A percentile compares a stretch with the other conserved stretches of the same genome.
Evolutionary conservation across 1,140 invertebrate species (phyloP).

Genomic region (Microplitis demolitor): DNA sequence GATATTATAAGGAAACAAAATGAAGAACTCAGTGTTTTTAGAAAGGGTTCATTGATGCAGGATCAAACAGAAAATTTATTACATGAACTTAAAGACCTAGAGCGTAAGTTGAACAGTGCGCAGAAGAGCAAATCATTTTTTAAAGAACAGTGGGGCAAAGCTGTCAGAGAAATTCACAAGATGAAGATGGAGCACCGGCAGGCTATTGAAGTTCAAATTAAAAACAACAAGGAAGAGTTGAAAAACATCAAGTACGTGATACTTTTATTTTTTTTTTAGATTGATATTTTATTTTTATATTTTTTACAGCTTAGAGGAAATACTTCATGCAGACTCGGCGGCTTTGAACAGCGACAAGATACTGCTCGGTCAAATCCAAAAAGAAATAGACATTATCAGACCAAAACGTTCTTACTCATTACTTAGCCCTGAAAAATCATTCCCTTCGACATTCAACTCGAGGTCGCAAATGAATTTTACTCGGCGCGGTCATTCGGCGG

Average conservation of each 20-base stretch:
- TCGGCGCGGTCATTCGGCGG: constrained; percentile 21
- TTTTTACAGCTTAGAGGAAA: constrained; percentile 47
- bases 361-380: constrained; percentile 46
- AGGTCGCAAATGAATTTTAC: constrained; percentile 32
- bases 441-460: constrained; percentile 28
- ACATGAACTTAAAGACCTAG: constrained; percentile 61
- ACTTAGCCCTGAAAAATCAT: constrained; percentile 33
- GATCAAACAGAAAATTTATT: constrained; percentile 58
- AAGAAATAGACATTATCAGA: constrained; percentile 47
- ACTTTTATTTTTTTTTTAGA: neutral
- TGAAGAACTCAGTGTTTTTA: constrained; percentile 49
- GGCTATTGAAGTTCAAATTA: constrained; percentile 56
- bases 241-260: constrained; percentile 49
- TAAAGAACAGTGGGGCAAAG: constrained; percentile 66
- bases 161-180: constrained; percentile 63
- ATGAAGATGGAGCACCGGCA: constrained; percentile 58
- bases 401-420: constrained; percentile 38
- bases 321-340: constrained; percentile 46
- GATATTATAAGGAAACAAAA: constrained; percentile 48
- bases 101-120: constrained; percentile 63
- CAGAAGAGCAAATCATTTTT: constrained; percentile 65
- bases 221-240: constrained; percentile 58
- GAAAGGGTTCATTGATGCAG: constrained; percentile 54
- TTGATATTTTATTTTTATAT: constrained; percentile 24
- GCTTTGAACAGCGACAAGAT: constrained; percentile 50